These are phyloP conservation scores for Hyperopisus bebe DNA, from an alignment of 2,113 vertebrate genomes.

Conservation along the genomic window DNA sequence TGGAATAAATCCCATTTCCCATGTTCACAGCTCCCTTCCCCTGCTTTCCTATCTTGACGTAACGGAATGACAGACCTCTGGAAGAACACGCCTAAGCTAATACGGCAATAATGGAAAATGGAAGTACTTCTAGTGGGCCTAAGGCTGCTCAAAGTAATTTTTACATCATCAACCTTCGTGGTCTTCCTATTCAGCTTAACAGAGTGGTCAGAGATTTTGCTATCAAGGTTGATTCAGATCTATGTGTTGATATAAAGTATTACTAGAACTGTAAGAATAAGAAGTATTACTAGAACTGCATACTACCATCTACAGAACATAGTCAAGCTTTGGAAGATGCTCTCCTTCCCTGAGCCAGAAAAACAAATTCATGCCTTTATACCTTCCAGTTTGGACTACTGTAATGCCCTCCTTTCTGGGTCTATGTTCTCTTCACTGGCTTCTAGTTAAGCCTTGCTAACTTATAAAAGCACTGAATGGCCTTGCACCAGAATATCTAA, in stretches of 20 bases:
- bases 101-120: background rate
- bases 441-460: background rate
- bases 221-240: background rate
- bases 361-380: background rate
- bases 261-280: background rate
- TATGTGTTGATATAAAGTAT: background rate
- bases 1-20: too few relatives aligned
- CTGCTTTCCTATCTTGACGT: too few relatives aligned
- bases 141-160: background rate
- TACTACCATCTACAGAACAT: background rate
- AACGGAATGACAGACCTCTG: too few relatives aligned
- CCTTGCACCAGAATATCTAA: background rate
- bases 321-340: background rate
- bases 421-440: background rate
- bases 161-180: background rate
- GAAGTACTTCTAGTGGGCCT: background rate
- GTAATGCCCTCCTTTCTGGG: background rate
- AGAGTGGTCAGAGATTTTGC: background rate
- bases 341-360: background rate
- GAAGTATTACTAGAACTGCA: background rate
- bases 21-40: too few relatives aligned
- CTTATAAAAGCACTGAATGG: background rate
- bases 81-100: too few relatives aligned
- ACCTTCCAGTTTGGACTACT: background rate
- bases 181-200: background rate